Base-by-base conservation (phyloP, 2,888 invertebrate species). In the Erpobdella octoculata region DNA sequence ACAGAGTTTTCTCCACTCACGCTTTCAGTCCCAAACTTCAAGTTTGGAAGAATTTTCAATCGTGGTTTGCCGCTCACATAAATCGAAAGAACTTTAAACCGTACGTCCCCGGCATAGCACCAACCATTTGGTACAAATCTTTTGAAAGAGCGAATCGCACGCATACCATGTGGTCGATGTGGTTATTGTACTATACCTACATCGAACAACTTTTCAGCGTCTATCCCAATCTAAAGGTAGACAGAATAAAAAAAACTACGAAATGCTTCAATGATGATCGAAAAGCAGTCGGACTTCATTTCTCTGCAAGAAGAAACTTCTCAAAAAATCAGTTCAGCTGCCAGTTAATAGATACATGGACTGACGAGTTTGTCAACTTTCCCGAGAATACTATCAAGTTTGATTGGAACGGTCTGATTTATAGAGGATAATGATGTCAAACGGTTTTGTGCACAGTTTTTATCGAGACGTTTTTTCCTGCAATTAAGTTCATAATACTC, bases 321-420 rank as follows among this genome's bases (percentile, higher is more conserved):
- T 5, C 33, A 71, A 38, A 28, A 21, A 15, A 1, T 0, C 0
- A 37, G 58, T 31, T 41, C 31, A 9, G 25, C 25, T 72, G 72
- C 48, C 12, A 4, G 12, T 25, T 72, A 38, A 28, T 72, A 1
- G 48, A 70, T 8, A 8, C n/a, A 15, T 72, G 72, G 72, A 31
- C 37, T 31, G 65, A 72, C 15, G 38, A 64, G 2, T 72, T 41
- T 46, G 36, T 67, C 12, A 6, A 15, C 15, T 68, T 73, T 28
- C 59, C 72, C 31, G 46, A 53, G 18, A 33, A 72, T 4, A 35
- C 59, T 25, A 18, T 58, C 38, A 78, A 77, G 66, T 79, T 79
- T 78, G 78, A 78, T 73, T 79, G 78, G 68, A 72, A 74, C 37
- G 77, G 76, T 9, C 18, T 9, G 5, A n/a, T n/a, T n/a, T n/a